Percentiles rank a stretch among this genome's conserved stretches.
Evolutionary conservation across 2,888 invertebrate genomes (phyloP).

Genomic region (Salticus scenicus): DNA sequence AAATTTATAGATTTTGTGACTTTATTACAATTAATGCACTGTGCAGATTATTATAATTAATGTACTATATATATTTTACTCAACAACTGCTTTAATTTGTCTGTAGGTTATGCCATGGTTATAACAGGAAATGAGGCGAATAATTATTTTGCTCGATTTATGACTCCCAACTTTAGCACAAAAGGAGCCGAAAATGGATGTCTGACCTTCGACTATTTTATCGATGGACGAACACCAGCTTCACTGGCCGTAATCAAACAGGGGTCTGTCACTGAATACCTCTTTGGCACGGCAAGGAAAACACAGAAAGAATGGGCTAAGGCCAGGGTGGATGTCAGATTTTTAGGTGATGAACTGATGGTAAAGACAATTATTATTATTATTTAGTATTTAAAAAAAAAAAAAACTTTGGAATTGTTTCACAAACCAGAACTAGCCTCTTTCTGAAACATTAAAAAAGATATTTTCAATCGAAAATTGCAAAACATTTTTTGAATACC

Average conservation of each 20-base stretch:
- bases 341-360: slow-evolving; percentile 42
- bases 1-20: too few species aligned
- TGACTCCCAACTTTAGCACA: slow-evolving; percentile 27
- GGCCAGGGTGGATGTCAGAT: slow-evolving; percentile 33
- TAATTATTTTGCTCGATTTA: slow-evolving; percentile 39
- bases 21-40: too few species aligned
- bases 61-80: too few species aligned
- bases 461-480: too few species aligned
- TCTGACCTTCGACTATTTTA: slow-evolving; percentile 36
- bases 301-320: slow-evolving; percentile 35
- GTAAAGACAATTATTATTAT: slow-evolving; percentile 21
- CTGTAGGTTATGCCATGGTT: slow-evolving; percentile 40
- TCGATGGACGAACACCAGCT: slow-evolving; percentile 32
- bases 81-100: background rate
- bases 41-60: too few species aligned
- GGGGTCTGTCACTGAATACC: slow-evolving; percentile 40
- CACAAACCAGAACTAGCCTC: too few species aligned
- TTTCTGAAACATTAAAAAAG: too few species aligned
- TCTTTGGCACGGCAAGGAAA: slow-evolving; percentile 41
- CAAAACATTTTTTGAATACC: too few species aligned
- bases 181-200: slow-evolving; percentile 20
- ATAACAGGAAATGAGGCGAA: slow-evolving; percentile 38
- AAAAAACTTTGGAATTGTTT: too few species aligned
- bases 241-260: slow-evolving; percentile 54
- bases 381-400: too few species aligned